These are phyloP conservation scores for Nomada fabriciana DNA, from an alignment of 2,888 invertebrate species.

Conservation along the genomic window DNA sequence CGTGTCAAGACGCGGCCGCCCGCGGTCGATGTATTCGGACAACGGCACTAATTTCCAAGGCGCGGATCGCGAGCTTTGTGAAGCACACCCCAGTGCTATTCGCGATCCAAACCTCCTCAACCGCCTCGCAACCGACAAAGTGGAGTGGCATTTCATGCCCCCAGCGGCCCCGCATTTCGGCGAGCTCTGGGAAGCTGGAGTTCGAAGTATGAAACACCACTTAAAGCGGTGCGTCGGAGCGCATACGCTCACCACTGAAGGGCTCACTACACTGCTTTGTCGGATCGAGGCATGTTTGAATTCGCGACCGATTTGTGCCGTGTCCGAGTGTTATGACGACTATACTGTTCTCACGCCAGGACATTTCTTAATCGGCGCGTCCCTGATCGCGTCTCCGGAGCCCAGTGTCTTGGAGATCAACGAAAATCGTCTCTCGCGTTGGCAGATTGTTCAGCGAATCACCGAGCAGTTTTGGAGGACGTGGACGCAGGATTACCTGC, in stretches of 20 bases:
- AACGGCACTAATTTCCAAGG: slow-evolving; percentile 50
- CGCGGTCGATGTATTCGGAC: slow-evolving; percentile 31
- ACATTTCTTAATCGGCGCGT: slow-evolving; percentile 11
- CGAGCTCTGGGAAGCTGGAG: slow-evolving; percentile 5
- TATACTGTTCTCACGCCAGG: slow-evolving; percentile 1
- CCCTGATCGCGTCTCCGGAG: neutral
- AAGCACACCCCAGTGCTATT: neutral
- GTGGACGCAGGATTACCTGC: neutral
- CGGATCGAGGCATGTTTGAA: slow-evolving; percentile 21
- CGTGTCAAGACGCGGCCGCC: too few relatives aligned
- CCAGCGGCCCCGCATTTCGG: neutral
- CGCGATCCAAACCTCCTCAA: neutral
- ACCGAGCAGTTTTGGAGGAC: neutral
- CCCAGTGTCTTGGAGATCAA: neutral
- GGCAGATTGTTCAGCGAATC: slow-evolving; percentile 5
- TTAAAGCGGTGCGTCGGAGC: slow-evolving; percentile 4
- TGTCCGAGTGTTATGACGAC: slow-evolving; percentile 2
- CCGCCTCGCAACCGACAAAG: neutral
- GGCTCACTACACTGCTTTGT: slow-evolving; percentile 15
- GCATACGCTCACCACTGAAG: slow-evolving; percentile 28
- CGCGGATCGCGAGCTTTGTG: neutral
- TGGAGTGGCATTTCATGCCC: slow-evolving; percentile 1
- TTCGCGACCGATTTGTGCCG: slow-evolving; percentile 10
- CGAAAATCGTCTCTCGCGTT: neutral
- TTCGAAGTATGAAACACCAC: slow-evolving; percentile 27